Conservation (phyloP, 2,888 invertebrate genomes). For the Tipula unca region DNA sequence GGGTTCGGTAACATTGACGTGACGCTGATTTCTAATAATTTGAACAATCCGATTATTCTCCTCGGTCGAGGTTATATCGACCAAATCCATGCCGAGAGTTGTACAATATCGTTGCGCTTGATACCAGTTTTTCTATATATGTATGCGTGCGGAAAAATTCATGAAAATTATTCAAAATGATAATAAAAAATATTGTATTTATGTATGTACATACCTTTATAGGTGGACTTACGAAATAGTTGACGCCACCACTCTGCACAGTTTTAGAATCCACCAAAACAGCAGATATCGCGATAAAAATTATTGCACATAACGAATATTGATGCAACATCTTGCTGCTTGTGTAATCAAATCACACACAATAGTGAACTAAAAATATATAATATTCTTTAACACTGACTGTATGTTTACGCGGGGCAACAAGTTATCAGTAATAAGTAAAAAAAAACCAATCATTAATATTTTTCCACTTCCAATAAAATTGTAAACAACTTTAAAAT, state of each 20-base stretch:
- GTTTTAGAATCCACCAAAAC: background rate
- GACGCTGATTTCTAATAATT: background rate
- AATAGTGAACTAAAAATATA: background rate
- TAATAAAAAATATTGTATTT: background rate
- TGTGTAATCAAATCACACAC: background rate
- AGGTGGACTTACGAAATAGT: background rate
- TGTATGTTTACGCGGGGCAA: background rate
- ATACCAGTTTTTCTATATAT: background rate
- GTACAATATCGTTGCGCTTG: background rate
- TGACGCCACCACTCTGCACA: background rate
- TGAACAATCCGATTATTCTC: background rate
- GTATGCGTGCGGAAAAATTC: too few relatives aligned
- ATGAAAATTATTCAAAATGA: background rate
- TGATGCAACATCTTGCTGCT: background rate
- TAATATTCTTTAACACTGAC: background rate
- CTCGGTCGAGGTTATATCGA: background rate
- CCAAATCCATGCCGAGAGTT: background rate
- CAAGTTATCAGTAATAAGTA: background rate
- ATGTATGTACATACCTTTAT: background rate
- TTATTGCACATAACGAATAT: background rate
- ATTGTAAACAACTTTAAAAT: background rate
- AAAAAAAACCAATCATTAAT: background rate
- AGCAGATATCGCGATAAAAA: background rate
- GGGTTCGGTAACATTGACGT: background rate
- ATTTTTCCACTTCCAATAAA: background rate